Evolutionary conservation across 2,888 invertebrate species (phyloP), one percentile per base, ranked within the genome.

Genomic region (Tenthredo livida): DNA sequence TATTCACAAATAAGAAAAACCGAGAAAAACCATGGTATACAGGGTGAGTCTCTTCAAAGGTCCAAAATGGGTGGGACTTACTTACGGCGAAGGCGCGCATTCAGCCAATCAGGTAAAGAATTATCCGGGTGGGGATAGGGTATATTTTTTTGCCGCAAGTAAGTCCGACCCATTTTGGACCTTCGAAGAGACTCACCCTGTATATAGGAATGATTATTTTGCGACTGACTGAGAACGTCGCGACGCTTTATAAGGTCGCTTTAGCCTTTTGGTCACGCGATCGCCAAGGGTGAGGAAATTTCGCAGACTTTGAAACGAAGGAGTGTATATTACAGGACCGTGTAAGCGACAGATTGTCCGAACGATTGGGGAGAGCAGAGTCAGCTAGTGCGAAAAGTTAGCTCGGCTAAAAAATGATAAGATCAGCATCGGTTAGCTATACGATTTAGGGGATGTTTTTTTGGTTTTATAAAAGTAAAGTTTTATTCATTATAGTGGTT

Each of bases 291-390:
- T 43, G 72, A 5, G 40, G 72, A 43, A 21, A 73, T 43, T 73
- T 67, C 33, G 54, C n/a, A 67, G 15, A 67, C 17, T 67, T 33
- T 33, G 33, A 67, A 25, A 17, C n/a, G 54, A 67, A 33, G 33
- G 17, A 10, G 67, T 25, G 33, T 67, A 67, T 67, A 67, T 67
- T 33, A 67, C 15, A 33, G 17, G 15, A 67, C 67, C 72, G 72
- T 73, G 72, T 73, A 43, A 73, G 72, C 43, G 72, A 73, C 72
- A 73, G 72, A 73, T 73, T 40, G 40, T 43, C 43, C 72, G 40
- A 40, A 43, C n/a, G 72, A 73, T 73, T 73, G 43, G n/a, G 21
- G 43, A 12, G 21, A 43, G 72, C 21, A 21, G 10, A 43, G 43
- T 43, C 72, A 40, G 25, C 61, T n/a, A 43, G 15, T 7, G 43